Evolutionary conservation across 2,888 invertebrate species (phyloP), one percentile per base, ranked within the genome.

Genomic region (Hemistola chrysoprasaria): DNA sequence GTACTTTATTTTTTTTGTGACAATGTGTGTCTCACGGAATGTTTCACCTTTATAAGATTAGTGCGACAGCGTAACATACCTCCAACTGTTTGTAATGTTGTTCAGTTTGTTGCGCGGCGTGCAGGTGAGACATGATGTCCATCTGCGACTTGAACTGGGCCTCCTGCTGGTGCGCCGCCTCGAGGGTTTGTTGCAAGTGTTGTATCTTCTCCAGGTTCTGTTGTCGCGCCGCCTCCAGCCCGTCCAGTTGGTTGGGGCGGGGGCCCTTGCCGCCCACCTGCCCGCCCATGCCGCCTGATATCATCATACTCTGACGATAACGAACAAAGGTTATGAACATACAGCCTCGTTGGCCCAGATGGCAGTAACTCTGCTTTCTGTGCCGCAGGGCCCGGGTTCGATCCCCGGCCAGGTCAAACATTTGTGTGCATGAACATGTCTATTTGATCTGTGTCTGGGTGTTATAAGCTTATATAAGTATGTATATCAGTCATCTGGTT

Each of bases 91-190:
- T 95, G 67, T 93, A 95, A 53, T 95, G 95, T 75, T 94, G 92
- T 62, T 95, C 95, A 58, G 94, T 93, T 53, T 94, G 94, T 65
- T 95, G 95, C 0, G 95, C 94, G 5, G 92, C 91, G 63, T 95
- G 94, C 34, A 94, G 80, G 60, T 92, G 92, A 60, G 92, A 92
- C 80, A 93, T 93, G 57, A 93, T 92, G 76, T 94, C 94, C 81
- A 94, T 88, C 69, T 94, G 94, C 21, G 92, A 92, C 75, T 95
- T 94, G 76, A 93, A 95, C 76, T 95, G 95, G 23, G 93, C 92
- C 64, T 84, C 84, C 92, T 78, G 77, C 61, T 95, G 94, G 53
- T 95, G 95, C 0, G 95, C 95, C 0, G 94, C 95, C 70, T 95
- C 94, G 43, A 95, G 73, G 0, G 94, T 95, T 75, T 95, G 95